Evolutionary conservation across 2,888 invertebrate genomes (phyloP), one percentile per base, ranked within the genome.

Genomic region (Archips xylosteana): DNA sequence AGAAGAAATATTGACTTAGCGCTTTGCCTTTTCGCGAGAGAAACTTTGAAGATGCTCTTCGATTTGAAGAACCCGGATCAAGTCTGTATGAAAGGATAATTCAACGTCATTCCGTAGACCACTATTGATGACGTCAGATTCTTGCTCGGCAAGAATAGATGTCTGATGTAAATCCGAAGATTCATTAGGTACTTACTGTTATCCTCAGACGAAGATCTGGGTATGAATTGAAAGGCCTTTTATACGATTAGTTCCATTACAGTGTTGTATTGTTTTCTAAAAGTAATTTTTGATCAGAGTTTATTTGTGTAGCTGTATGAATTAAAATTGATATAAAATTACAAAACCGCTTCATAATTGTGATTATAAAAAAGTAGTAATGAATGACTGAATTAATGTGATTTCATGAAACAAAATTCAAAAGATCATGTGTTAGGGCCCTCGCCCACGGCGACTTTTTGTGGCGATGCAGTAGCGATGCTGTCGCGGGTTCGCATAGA

Each of bases 91-190:
- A 71, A 69, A 10, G 69, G 70, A 62, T 75, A 72, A 54, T 76
- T 72, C 62, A 72, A 71, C 32, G 63, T 76, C 12, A 72, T 66
- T 15, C 65, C 62, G 13, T 70, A 67, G 61, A 8, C 12, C 8
- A 51, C 47, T 47, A 47, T 42, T 34, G 75, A 70, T 12, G 65
- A 70, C 45, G 70, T 76, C 8, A 70, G 49, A 23, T 70, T 75
- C 42, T 36, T 61, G 13, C 32, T 76, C 49, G 70, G 70, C 45
- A 72, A 76, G 49, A 75, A 76, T 34, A 66, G 70, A 32, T 47
- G 75, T 70, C 61, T 62, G 74, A 36, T 62, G 34, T n/a, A 60
- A 23, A 75, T 59, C 57, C 34, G 4, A 36, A 57, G 34, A 51
- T 47, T 42, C 23, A 69, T 61, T 60, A 49, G 49, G 49, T 61